Evolutionary conservation across 1,140 invertebrate species (phyloP), one percentile per base, ranked within the genome.

Genomic region (Heliconius congener): DNA sequence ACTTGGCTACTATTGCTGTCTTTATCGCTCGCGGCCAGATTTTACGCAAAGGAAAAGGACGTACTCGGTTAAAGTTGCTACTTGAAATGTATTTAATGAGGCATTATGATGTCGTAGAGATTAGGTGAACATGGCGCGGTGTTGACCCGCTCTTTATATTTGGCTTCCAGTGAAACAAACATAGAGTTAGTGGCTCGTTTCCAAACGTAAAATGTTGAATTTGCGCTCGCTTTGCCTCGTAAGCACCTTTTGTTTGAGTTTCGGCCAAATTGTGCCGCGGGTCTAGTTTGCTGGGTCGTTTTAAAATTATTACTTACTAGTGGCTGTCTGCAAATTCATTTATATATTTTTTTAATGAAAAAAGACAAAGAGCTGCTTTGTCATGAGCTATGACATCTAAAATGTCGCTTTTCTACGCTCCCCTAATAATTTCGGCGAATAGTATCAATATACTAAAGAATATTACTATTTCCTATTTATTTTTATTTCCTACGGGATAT

Each of bases 131-230:
- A 92, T 88, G 88, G 84, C 85, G 85, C 82, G 81, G 88, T 93
- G 90, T 94, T 94, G 92, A 88, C 85, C 84, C 84, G 85, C 86
- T 91, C 92, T 94, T 93, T 94, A 93, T 94, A 93, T 93, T 93
- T 91, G 90, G 91, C 87, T 91, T 93, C 87, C 85, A 81, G 88
- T 80, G 83, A 83, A 79, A 82, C 87, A 90, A 93, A 92, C 90
- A 91, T 77, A 77, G 74, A 84, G 87, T 86, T 88, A 87, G 85
- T 86, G 80, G 84, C 81, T 83, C 80, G 78, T 84, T 89, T 85
- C 82, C 85, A 87, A 81, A 78, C 78, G 71, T 79, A 78, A 76
- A 81, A 74, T 77, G 76, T 77, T 78, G 81, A 76, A 79, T 80
- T 76, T 81, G 78, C 73, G 79, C 78, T 85, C 34, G 77, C 50